Evolutionary conservation across 2,113 vertebrate species (phyloP).

Genomic region (Aepyceros melampus): DNA sequence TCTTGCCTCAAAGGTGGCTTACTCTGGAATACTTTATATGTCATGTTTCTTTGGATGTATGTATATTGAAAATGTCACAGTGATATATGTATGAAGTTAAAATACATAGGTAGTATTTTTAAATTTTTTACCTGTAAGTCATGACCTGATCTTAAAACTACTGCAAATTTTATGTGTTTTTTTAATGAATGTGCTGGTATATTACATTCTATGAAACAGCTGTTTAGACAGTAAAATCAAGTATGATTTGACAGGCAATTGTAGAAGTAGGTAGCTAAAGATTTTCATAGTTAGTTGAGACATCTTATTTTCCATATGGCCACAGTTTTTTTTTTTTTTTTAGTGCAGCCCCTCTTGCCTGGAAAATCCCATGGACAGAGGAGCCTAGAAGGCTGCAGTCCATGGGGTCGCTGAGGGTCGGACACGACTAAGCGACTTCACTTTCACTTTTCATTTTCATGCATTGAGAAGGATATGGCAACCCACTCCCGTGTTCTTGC

Average conservation of each 20-base stretch:
- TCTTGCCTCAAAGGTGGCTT: background rate
- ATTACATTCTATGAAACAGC: background rate
- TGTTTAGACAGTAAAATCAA: conserved; percentile 25
- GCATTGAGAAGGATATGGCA: too few relatives aligned
- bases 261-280: conserved; percentile 12
- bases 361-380: too few relatives aligned
- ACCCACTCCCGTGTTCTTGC: too few relatives aligned
- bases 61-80: conserved; percentile 19
- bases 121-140: conserved; percentile 11
- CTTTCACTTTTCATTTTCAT: too few relatives aligned
- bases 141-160: conserved; percentile 37
- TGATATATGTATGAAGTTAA: conserved; percentile 16
- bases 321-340: background rate
- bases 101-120: conserved; percentile 19
- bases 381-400: too few relatives aligned
- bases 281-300: background rate
- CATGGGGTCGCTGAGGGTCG: too few relatives aligned
- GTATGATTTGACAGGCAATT: background rate
- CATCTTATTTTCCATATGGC: background rate
- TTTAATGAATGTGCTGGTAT: background rate
- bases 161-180: background rate
- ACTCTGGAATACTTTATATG: conserved; percentile 31
- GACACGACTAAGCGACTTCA: too few relatives aligned
- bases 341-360: background rate
- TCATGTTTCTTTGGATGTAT: background rate